Evolutionary conservation across 2,888 invertebrate species (phyloP).

Genomic region (Apocheima hispidaria): DNA sequence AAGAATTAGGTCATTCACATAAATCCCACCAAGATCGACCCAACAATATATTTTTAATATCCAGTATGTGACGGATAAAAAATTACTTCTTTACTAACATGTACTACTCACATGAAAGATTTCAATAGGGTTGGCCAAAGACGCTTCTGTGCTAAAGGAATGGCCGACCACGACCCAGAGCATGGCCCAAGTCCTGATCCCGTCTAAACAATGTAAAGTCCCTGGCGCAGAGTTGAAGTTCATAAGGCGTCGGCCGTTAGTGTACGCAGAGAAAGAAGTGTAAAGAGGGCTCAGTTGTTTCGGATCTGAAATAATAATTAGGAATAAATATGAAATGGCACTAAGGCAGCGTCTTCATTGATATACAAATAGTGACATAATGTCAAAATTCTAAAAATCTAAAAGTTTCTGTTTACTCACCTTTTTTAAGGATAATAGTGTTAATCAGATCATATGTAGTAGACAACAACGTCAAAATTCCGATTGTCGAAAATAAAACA

Average conservation of each 20-base stretch:
- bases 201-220: conserved; percentile 69
- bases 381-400: background rate
- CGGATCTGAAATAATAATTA: conserved; percentile 51
- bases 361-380: background rate
- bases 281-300: conserved; percentile 40
- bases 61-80: too few species aligned
- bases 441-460: conserved; percentile 55
- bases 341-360: too few species aligned
- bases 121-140: conserved; percentile 44
- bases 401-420: conserved; percentile 30
- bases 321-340: too few species aligned
- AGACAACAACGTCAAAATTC: conserved; percentile 58
- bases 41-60: too few species aligned
- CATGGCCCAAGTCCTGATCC: conserved; percentile 71
- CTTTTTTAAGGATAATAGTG: conserved; percentile 45
- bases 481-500: conserved; percentile 53
- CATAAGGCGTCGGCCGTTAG: conserved; percentile 65
- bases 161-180: conserved; percentile 75
- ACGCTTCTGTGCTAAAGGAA: conserved; percentile 43
- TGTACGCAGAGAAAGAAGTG: conserved; percentile 57
- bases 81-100: too few species aligned
- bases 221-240: conserved; percentile 52
- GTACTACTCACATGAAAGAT: conserved; percentile 34
- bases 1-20: too few species aligned
- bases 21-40: too few species aligned